phyloP scores from a whole-genome alignment of 2,888 invertebrate species.

The Apodemia duryi region DNA sequence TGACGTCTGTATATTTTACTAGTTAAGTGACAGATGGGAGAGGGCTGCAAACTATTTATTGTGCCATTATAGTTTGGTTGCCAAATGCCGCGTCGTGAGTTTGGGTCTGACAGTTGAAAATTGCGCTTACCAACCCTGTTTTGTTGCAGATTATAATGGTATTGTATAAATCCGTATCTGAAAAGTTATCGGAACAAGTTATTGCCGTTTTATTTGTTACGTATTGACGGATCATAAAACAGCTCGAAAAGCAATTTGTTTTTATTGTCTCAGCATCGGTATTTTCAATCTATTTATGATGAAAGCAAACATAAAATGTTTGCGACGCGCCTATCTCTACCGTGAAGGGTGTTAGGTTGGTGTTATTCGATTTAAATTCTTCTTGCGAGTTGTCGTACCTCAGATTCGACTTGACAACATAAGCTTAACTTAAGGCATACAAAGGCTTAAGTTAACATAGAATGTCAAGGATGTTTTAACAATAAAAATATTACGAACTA shows the following conservation, averaged over 20 bases:
- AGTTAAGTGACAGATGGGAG: slow-evolving; percentile 77
- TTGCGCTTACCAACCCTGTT: slow-evolving; percentile 47
- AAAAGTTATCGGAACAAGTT: slow-evolving; percentile 40
- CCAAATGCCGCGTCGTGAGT: slow-evolving; percentile 56
- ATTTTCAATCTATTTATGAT: slow-evolving; percentile 72
- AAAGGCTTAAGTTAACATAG: not conserved
- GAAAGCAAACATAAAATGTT: slow-evolving; percentile 46
- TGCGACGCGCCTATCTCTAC: slow-evolving; percentile 26
- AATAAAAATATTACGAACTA: not conserved
- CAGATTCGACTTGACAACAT: slow-evolving; percentile 1
- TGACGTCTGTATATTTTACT: slow-evolving; percentile 78
- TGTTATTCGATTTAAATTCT: slow-evolving; percentile 15
- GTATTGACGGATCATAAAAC: slow-evolving; percentile 61
- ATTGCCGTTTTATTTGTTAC: slow-evolving; percentile 57
- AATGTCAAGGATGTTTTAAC: not conserved
- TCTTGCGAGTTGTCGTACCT: not conserved
- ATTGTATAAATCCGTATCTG: slow-evolving; percentile 40
- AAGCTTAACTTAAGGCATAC: slow-evolving; percentile 4
- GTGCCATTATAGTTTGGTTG: slow-evolving; percentile 70
- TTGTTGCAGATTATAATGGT: slow-evolving; percentile 49
- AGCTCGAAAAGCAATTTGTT: slow-evolving; percentile 56
- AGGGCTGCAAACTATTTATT: slow-evolving; percentile 76
- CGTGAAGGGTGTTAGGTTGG: slow-evolving; percentile 17
- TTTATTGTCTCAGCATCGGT: slow-evolving; percentile 57
- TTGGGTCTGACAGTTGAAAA: slow-evolving; percentile 68